phyloP scores from a whole-genome alignment of 2,797 vertebrate species.

The Heteromormyrus szaboi region DNA sequence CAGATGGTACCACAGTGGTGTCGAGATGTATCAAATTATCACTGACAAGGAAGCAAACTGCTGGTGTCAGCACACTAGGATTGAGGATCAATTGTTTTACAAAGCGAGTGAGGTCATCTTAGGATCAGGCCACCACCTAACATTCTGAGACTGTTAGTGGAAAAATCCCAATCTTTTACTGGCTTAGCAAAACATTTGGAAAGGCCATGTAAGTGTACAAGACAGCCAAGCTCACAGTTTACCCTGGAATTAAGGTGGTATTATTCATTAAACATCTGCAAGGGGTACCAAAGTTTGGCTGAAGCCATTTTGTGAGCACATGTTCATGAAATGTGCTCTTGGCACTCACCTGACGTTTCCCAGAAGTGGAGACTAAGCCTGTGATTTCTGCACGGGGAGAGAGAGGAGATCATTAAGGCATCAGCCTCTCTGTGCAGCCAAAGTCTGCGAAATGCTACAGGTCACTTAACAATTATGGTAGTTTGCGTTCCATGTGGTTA shows the following conservation, averaged over 20 bases:
- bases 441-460: not conserved
- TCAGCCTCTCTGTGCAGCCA: not conserved
- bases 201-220: not conserved
- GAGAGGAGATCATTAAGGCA: not conserved
- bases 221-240: not conserved
- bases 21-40: constrained; percentile 6
- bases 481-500: not conserved
- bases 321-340: not conserved
- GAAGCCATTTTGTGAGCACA: not conserved
- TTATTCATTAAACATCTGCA: not conserved
- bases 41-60: not conserved
- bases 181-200: not conserved
- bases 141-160: not conserved
- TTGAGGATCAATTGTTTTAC: not conserved
- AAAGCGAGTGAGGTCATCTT: not conserved
- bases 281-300: not conserved
- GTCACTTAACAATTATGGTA: not conserved
- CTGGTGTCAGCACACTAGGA: not conserved
- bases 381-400: not conserved
- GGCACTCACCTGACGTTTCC: not conserved
- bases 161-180: not conserved
- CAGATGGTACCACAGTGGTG: not conserved
- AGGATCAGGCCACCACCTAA: not conserved
- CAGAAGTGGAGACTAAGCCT: not conserved
- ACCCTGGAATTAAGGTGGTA: not conserved